phyloP scores from a whole-genome alignment of 2,888 invertebrate species.

The Pristionchus fissidentatus region DNA sequence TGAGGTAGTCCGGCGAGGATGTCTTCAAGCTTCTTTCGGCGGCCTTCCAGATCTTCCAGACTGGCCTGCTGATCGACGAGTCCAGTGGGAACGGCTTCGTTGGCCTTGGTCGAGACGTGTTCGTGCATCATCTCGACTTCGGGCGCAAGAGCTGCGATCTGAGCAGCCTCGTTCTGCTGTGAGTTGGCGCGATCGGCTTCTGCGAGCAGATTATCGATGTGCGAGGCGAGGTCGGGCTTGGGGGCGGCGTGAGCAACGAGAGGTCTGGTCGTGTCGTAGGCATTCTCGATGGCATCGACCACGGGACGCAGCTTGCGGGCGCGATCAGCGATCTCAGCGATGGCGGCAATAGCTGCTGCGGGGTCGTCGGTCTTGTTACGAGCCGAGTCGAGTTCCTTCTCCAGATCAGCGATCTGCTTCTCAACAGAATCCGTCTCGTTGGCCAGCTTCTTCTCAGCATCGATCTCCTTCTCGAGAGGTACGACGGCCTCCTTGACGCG shows the following conservation, averaged over 20 bases:
- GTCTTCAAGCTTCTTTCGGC: conserved; percentile 54
- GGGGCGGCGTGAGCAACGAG: background rate
- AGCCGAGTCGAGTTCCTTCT: conserved; percentile 39
- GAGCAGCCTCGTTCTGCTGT: background rate
- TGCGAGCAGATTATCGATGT: background rate
- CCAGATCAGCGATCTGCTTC: background rate
- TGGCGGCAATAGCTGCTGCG: background rate
- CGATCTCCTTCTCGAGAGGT: conserved; percentile 46
- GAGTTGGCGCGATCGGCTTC: background rate
- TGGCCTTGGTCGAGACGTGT: background rate
- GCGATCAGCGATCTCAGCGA: conserved; percentile 21
- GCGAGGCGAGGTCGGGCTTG: background rate
- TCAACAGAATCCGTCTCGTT: conserved; percentile 26
- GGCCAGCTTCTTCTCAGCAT: conserved; percentile 33
- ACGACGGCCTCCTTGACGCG: background rate
- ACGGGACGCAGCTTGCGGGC: background rate
- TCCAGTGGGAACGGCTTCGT: background rate
- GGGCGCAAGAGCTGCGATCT: background rate
- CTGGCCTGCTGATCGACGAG: background rate
- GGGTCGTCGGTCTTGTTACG: background rate
- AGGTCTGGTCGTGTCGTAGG: background rate
- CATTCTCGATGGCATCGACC: background rate
- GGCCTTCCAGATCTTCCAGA: background rate
- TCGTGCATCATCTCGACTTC: background rate
- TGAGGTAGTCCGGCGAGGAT: conserved; percentile 50